Evolutionary conservation across 2,888 invertebrate genomes (phyloP).

Genomic region (Cerastis leucographa): DNA sequence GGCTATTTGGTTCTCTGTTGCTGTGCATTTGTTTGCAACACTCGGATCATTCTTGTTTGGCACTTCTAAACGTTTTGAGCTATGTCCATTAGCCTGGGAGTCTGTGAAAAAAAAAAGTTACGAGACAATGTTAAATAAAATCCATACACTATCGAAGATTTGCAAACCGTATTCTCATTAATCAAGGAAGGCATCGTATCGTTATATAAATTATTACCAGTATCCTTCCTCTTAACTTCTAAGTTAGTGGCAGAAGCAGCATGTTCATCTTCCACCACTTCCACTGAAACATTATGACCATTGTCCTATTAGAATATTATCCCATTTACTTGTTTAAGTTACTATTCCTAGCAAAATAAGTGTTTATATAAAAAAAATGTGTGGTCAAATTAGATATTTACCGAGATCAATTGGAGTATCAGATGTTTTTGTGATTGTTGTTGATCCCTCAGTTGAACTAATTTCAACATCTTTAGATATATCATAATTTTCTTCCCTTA

Average conservation of each 20-base stretch:
- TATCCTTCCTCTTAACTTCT: neutral
- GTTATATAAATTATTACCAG: slow-evolving; percentile 22
- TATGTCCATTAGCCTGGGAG: slow-evolving; percentile 6
- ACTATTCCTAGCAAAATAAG: neutral
- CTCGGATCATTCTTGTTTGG: neutral
- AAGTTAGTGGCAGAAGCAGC: neutral
- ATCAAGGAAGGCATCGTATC: neutral
- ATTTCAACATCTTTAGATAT: neutral
- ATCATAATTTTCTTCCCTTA: slow-evolving; percentile 28
- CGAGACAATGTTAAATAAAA: neutral
- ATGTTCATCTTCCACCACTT: neutral
- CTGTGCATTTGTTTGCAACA: slow-evolving; percentile 5
- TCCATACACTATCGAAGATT: neutral
- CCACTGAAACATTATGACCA: slow-evolving; percentile 16
- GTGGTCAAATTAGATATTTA: slow-evolving; percentile 12
- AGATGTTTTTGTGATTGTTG: neutral
- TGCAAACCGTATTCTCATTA: neutral
- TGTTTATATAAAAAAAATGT: neutral
- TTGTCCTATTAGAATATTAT: neutral
- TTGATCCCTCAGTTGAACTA: neutral
- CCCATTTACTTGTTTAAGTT: neutral
- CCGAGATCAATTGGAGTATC: slow-evolving; percentile 21
- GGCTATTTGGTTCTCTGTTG: neutral
- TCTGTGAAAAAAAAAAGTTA: slow-evolving; percentile 15
- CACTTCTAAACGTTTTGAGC: neutral